A percentile compares a stretch with the other conserved stretches of the same genome.
phyloP scores from a whole-genome alignment of 2,888 invertebrate species.

The Dasypolia templi region DNA sequence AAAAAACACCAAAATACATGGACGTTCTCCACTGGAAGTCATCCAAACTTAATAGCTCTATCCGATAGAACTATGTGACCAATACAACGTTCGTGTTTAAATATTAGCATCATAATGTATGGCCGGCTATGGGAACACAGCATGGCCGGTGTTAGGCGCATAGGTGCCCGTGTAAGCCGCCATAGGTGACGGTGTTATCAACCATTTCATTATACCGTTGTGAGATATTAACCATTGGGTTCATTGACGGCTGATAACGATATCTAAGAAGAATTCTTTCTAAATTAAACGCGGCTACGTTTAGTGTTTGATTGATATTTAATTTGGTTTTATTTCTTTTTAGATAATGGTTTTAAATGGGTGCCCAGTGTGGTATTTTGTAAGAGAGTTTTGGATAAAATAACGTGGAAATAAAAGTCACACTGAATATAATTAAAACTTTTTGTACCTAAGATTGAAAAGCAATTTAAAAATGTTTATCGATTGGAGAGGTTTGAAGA shows the following conservation, averaged over 20 bases:
- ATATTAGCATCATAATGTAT: conserved; percentile 59
- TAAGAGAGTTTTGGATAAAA: neutral
- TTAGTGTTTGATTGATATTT: conserved; percentile 63
- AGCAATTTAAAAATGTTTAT: neutral
- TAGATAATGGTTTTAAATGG: conserved; percentile 34
- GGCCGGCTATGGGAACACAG: conserved; percentile 43
- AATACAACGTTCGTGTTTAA: conserved; percentile 42
- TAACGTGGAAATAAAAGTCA: conserved; percentile 4
- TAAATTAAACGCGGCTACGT: conserved; percentile 44
- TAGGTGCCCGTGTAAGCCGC: too few species aligned
- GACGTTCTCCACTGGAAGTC: conserved; percentile 32
- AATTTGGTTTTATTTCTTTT: conserved; percentile 59
- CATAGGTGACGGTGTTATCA: conserved; percentile 63
- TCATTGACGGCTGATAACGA: conserved; percentile 57
- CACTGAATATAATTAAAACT: neutral
- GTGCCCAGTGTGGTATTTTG: conserved; percentile 9
- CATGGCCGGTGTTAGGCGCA: neutral
- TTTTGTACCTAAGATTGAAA: too few species aligned
- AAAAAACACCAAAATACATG: conserved; percentile 26
- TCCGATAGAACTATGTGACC: conserved; percentile 57
- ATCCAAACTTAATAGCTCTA: conserved; percentile 60
- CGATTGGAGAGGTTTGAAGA: neutral
- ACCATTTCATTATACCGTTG: conserved; percentile 52
- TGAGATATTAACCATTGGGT: conserved; percentile 52
- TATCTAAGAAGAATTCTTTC: conserved; percentile 59